Percentiles rank a stretch among this genome's conserved stretches.
Evolutionary conservation across 2,888 invertebrate species (phyloP).

Genomic region (Drosophila mercatorum): DNA sequence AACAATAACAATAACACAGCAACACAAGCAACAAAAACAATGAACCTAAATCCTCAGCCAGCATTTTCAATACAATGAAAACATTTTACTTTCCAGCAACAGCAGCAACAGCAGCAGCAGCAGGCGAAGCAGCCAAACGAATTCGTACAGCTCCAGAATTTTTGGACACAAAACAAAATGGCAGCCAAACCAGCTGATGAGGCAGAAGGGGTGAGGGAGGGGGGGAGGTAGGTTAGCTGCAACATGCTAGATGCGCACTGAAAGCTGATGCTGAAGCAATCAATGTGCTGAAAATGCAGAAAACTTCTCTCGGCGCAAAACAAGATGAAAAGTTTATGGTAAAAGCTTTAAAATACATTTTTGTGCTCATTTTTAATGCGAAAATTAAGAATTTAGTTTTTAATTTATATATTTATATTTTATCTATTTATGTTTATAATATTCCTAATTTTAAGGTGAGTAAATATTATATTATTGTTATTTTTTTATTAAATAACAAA

Average conservation of each 20-base stretch:
- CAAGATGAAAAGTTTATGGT: constrained; percentile 5
- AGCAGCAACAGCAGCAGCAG: neutral
- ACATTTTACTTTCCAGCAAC: constrained; percentile 66
- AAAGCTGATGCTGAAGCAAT: constrained; percentile 22
- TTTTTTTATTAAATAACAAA: too few relatives aligned
- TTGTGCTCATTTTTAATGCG: too few relatives aligned
- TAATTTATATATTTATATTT: neutral
- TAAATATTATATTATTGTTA: too few relatives aligned
- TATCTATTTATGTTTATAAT: too few relatives aligned
- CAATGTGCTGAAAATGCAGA: constrained; percentile 24
- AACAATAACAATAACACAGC: constrained; percentile 59
- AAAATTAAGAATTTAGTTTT: too few relatives aligned
- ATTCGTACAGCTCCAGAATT: constrained; percentile 44
- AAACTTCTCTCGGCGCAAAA: constrained; percentile 10
- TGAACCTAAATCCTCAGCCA: constrained; percentile 48
- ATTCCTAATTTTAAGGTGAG: neutral
- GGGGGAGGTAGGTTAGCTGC: too few relatives aligned
- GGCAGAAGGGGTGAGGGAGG: neutral
- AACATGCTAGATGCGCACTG: neutral
- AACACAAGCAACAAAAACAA: constrained; percentile 51
- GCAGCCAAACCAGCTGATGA: constrained; percentile 4
- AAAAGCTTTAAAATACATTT: neutral
- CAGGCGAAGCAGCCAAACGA: constrained; percentile 7
- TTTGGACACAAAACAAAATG: constrained; percentile 54
- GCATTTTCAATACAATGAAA: constrained; percentile 74